Evolutionary conservation across 1,140 invertebrate genomes (phyloP), one percentile per base, ranked within the genome.

Genomic region (Acromyrmex echinatior): DNA sequence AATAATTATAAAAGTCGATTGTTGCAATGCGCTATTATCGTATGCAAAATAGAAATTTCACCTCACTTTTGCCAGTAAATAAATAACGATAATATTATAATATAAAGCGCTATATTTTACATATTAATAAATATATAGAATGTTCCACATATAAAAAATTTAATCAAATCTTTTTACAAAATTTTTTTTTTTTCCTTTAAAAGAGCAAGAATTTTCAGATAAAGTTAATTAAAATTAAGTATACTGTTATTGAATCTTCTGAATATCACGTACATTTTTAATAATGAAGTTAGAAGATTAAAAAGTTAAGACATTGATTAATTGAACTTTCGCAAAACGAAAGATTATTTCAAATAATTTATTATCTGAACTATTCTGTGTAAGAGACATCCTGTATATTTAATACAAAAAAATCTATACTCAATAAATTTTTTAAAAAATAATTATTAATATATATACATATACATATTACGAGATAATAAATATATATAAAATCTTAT

Each of bases 1-100:
- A 81, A 45, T 70, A 35, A 53, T 45, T 66, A 49, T 53, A 14
- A 80, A 78, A 80, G 39, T 53, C n/a, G 9, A 70, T 56, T 31
- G 39, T 16, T 56, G 28, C 45, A 65, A 16, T 25, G 28, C n/a
- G 31, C 21, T 39, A 18, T 58, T 71, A 56, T 39, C 6, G 31
- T 62, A 71, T n/a, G 35, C 16, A 49, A 76, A n/a, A 12, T 62
- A 63, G 9, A 77, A 21, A 45, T 49, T 45, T 63, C 14, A 28
- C 2, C 5, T 45, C n/a, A 16, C 25, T 60, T 58, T 76, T 60
- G 53, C n/a, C 6, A 76, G 14, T 51, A 51, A 14, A 51, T 21
- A 53, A 7, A 51, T 21, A 53, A 7, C 14, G 4, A 2, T 39
- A 53, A 53, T 10, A 16, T 78, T 6, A 35, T 68, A 58, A 45